These are phyloP conservation scores for Streptopelia turtur DNA, from an alignment of 2,797 vertebrate genomes.

Conservation along the genomic window DNA sequence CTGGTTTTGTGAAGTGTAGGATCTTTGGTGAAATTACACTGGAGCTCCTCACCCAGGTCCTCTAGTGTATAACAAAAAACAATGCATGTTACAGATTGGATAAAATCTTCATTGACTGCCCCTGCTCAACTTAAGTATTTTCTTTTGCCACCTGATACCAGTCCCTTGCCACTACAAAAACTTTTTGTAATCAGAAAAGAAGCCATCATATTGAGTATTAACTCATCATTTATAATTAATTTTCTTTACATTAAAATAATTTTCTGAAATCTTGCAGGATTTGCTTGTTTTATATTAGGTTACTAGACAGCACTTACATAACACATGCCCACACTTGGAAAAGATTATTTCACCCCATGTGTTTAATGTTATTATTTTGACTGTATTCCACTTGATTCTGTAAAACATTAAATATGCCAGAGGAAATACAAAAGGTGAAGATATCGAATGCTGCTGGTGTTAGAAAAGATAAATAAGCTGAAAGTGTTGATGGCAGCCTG, in stretches of 20 bases:
- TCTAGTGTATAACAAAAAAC: rapidly evolving
- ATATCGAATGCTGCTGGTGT: neutral
- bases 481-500: neutral
- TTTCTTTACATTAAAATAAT: conserved; percentile 22
- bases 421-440: conserved; percentile 36
- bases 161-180: neutral
- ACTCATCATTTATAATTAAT: neutral
- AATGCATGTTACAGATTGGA: neutral
- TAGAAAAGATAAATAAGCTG: conserved; percentile 21
- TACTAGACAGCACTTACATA: neutral
- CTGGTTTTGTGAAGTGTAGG: neutral
- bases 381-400: conserved; percentile 16
- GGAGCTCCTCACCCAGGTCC: neutral
- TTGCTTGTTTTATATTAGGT: neutral
- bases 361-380: conserved; percentile 2
- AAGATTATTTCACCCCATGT: neutral
- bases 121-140: neutral
- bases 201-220: neutral
- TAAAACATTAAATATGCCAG: neutral
- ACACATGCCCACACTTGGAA: neutral
- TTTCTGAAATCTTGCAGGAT: neutral
- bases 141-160: neutral
- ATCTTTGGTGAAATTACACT: neutral
- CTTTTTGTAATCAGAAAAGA: neutral
- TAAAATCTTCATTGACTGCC: neutral